Evolutionary conservation across 2,797 vertebrate genomes (phyloP).

Genomic region (Pangasius sanitwongsei): DNA sequence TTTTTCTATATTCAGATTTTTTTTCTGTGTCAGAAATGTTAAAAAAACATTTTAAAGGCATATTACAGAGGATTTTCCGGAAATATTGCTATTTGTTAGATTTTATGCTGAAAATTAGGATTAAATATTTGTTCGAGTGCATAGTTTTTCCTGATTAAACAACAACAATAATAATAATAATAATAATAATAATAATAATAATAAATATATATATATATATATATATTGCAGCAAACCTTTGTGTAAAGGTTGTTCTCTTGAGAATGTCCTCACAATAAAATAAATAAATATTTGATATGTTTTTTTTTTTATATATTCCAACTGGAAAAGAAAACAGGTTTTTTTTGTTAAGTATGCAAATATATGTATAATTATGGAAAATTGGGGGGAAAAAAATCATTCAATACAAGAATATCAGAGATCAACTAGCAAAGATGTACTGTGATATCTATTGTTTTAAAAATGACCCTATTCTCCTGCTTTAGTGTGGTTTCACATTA

Average conservation of each 20-base stretch:
- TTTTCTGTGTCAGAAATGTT: too few relatives aligned
- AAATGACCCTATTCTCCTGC: neutral
- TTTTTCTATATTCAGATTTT: too few relatives aligned
- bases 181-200: too few relatives aligned
- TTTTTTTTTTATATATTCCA: too few relatives aligned
- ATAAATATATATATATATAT: too few relatives aligned
- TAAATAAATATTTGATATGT: too few relatives aligned
- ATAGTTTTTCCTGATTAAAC: neutral
- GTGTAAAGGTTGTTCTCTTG: neutral
- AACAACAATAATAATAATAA: neutral
- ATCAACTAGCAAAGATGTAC: neutral
- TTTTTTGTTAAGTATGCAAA: neutral
- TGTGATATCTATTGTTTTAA: neutral
- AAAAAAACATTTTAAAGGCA: too few relatives aligned
- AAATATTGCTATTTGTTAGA: neutral
- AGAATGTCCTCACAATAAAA: neutral
- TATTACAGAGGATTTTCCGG: too few relatives aligned
- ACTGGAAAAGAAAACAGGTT: neutral
- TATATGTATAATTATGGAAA: neutral
- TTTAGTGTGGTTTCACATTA: neutral
- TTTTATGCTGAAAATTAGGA: neutral
- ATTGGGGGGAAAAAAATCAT: rapidly evolving
- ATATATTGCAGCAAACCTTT: neutral
- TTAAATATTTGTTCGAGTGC: too few relatives aligned
- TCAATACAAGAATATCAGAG: neutral